A percentile compares a stretch with the other conserved stretches of the same genome.
Evolutionary conservation across 1,140 invertebrate species (phyloP).

Genomic region (Eumaeus atala): DNA sequence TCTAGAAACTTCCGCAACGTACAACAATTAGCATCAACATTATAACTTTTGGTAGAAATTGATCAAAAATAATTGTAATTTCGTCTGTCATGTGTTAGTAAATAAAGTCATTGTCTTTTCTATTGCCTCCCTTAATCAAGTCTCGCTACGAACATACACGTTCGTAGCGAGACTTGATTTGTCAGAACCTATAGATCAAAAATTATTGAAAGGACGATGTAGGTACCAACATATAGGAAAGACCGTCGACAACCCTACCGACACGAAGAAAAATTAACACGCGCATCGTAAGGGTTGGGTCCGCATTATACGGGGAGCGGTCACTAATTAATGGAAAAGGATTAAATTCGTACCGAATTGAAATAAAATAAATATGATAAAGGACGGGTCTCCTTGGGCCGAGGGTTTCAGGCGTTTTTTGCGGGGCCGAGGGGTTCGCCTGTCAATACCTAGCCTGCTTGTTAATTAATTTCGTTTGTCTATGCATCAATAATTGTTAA

Average conservation of each 20-base stretch:
- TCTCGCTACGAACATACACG: too few relatives aligned
- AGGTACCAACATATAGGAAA: neutral
- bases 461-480: constrained; percentile 40
- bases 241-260: constrained; percentile 32
- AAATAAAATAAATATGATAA: constrained; percentile 74
- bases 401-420: constrained; percentile 37
- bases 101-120: too few relatives aligned
- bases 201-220: neutral
- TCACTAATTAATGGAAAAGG: constrained; percentile 73
- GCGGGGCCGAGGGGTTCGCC: constrained; percentile 26
- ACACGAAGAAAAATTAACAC: constrained; percentile 62
- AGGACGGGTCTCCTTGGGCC: constrained; percentile 49
- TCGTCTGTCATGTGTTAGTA: too few relatives aligned
- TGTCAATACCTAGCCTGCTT: constrained; percentile 40
- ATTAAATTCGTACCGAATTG: constrained; percentile 71
- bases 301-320: constrained; percentile 58
- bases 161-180: neutral
- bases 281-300: constrained; percentile 39
- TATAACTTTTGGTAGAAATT: too few relatives aligned
- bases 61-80: too few relatives aligned
- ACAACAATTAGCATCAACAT: too few relatives aligned
- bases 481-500: constrained; percentile 19
- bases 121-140: too few relatives aligned
- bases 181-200: neutral
- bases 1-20: neutral